Percentiles rank a stretch among this genome's conserved stretches.
Conservation (phyloP, 2,113 vertebrate species). For the Xiphophorus couchianus region DNA sequence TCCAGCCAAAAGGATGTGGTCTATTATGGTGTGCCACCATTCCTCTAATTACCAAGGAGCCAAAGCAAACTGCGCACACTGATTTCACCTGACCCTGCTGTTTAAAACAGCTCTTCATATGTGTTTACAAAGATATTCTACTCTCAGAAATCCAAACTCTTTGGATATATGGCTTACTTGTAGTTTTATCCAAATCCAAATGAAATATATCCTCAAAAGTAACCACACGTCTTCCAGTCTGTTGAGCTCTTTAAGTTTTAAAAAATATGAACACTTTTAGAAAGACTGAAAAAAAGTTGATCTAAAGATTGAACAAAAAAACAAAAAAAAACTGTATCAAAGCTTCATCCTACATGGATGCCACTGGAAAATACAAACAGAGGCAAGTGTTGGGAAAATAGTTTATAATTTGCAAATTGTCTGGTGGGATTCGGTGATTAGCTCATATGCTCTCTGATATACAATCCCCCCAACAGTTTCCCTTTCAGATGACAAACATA, state of each 20-base stretch:
- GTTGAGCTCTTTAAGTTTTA: not conserved
- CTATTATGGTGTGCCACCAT: slow-evolving; percentile 88
- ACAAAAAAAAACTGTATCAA: not conserved
- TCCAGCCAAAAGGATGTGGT: slow-evolving; percentile 93
- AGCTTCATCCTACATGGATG: not conserved
- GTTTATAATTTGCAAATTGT: slow-evolving; percentile 61
- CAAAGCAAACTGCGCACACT: slow-evolving; percentile 86
- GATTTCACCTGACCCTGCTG: slow-evolving; percentile 88
- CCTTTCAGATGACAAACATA: slow-evolving; percentile 81
- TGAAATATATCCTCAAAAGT: slow-evolving; percentile 69
- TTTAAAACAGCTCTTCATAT: slow-evolving; percentile 87
- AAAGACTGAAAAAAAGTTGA: not conserved
- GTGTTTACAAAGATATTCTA: slow-evolving; percentile 86
- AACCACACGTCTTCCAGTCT: not conserved
- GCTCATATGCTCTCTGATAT: slow-evolving; percentile 80
- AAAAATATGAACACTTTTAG: not conserved
- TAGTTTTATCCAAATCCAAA: slow-evolving; percentile 27
- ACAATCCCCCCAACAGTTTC: slow-evolving; percentile 78
- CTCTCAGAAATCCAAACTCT: slow-evolving; percentile 80
- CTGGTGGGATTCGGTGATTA: slow-evolving; percentile 72
- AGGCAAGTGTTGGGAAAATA: slow-evolving; percentile 25
- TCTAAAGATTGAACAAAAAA: not conserved
- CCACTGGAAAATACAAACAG: slow-evolving; percentile 3
- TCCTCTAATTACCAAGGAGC: slow-evolving; percentile 89
- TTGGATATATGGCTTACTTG: slow-evolving; percentile 52